These are phyloP conservation scores for Agrotis exclamationis DNA, from an alignment of 2,888 invertebrate species.

Conservation along the genomic window DNA sequence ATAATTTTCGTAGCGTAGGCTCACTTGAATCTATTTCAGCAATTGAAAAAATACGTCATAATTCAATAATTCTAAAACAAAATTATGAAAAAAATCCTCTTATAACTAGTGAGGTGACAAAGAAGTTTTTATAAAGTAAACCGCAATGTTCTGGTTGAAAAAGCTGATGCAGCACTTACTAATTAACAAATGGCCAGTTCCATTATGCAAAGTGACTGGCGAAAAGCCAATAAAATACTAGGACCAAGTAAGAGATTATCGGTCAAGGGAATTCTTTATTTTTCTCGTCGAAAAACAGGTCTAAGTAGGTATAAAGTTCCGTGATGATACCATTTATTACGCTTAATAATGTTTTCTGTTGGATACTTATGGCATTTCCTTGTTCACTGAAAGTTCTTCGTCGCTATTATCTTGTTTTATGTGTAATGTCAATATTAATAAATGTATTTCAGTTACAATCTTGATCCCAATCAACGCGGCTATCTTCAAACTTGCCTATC, in stretches of 20 bases:
- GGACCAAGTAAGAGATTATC: slow-evolving; percentile 18
- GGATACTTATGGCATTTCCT: neutral
- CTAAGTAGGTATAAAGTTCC: slow-evolving; percentile 6
- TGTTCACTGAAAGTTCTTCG: neutral
- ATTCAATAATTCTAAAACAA: neutral
- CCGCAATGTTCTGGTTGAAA: slow-evolving; percentile 29
- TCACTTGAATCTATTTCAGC: neutral
- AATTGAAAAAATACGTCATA: neutral
- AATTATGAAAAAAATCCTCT: no score
- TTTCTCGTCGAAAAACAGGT: neutral
- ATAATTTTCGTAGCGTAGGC: neutral
- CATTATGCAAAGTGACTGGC: slow-evolving; percentile 53
- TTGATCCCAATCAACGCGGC: no score
- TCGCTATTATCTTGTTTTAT: neutral
- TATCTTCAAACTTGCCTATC: no score
- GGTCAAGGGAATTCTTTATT: slow-evolving; percentile 27
- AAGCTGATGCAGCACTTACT: slow-evolving; percentile 43
- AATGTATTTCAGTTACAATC: no score
- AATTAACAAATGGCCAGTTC: slow-evolving; percentile 40
- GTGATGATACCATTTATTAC: slow-evolving; percentile 8
- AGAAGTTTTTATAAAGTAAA: neutral
- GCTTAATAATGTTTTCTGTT: slow-evolving; percentile 8
- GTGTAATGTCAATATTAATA: neutral
- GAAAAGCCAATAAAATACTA: slow-evolving; percentile 43
- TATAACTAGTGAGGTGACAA: neutral